Conservation (phyloP, 2,113 vertebrate species). For the Tamias sibiricus region DNA sequence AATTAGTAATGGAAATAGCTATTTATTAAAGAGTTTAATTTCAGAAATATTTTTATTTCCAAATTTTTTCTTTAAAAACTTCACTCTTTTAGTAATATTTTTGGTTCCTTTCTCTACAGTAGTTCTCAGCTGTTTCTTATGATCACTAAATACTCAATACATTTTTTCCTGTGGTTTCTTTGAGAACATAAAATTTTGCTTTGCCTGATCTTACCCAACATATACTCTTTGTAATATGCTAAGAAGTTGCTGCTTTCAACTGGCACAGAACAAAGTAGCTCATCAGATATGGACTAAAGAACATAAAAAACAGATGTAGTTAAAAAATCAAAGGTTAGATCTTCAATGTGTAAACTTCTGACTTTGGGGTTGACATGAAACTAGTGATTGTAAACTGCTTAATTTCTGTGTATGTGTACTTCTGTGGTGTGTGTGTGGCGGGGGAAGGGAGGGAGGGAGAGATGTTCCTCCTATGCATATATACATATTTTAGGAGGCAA, state of each 20-base stretch:
- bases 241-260: not conserved
- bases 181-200: not conserved
- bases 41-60: not conserved
- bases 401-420: not conserved
- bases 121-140: not conserved
- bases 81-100: constrained; percentile 51
- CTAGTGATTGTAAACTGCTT: constrained; percentile 40
- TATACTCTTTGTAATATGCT: constrained; percentile 52
- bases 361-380: constrained; percentile 77
- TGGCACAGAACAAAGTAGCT: not conserved
- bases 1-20: not conserved
- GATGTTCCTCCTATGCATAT: not conserved
- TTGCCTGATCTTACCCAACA: constrained; percentile 63
- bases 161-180: not conserved
- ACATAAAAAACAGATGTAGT: constrained; percentile 69
- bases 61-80: constrained; percentile 28
- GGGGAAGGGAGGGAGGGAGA: not conserved
- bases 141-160: not conserved
- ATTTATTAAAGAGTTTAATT: not conserved
- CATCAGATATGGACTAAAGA: constrained; percentile 68
- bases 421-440: not conserved
- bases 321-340: constrained; percentile 74
- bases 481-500: not conserved
- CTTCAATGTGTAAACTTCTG: constrained; percentile 58
- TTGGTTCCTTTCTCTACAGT: constrained; percentile 52